Base-by-base conservation (phyloP, 2,797 vertebrate species). In the Ctenopoma multispine region DNA sequence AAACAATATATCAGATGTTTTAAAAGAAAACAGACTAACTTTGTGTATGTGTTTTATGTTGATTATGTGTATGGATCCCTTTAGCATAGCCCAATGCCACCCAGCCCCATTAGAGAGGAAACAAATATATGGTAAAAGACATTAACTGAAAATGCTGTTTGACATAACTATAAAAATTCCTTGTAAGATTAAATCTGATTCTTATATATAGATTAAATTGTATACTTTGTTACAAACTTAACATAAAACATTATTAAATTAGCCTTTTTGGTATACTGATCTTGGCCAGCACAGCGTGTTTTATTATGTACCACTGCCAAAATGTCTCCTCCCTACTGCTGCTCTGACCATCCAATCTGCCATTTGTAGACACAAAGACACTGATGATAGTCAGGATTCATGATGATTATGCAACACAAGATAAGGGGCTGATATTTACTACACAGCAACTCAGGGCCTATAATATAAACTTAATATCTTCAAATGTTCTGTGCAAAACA, bases 251-350 rank as follows among this genome's bases (percentile, higher is more conserved):
- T 20, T 4, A 14, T 27, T 27, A 24, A n/a, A 38, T 20, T 3
- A 13, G 5, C 15, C 12, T 1, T 40, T 34, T 60, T 20, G 63
- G 62, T 17, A 56, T 11, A 36, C n/a, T 50, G n/a, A 29, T n/a
- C 49, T 74, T 73, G 63, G 62, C 47, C 41, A 21, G 12, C 20
- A 53, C 50, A 72, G 4, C 12, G 21, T 48, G 6, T 72, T 70
- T 53, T 38, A 64, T 47, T 11, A 11, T 40, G 46, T 51, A 20
- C 40, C 65, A 27, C 14, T 44, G 53, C 43, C 59, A 80, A 62
- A 3, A 41, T 40, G 13, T 66, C 24, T 46, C 13, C 43, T 74
- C 46, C 51, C 51, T 24, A 38, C 23, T 24, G 29, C 36, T 44
- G 50, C 17, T 44, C 23, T 43, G 14, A 11, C 46, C n/a, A 44